Evolutionary conservation across 2,888 invertebrate genomes (phyloP), one percentile per base, ranked within the genome.

Genomic region (Acronicta psi): DNA sequence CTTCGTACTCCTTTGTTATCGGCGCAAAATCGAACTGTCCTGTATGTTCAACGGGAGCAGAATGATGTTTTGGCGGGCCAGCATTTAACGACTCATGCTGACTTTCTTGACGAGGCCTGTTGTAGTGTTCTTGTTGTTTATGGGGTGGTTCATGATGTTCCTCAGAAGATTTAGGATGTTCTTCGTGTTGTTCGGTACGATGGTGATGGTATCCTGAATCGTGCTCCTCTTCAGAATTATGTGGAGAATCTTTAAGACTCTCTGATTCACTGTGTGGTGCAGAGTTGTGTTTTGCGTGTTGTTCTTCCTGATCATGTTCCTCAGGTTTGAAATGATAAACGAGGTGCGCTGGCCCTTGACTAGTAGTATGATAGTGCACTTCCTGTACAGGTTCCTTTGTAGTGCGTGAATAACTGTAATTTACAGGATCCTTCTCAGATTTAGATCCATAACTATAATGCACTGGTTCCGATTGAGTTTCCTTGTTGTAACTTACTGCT

Each of bases 401-500:
- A 29, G 76, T 77, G 51, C 82, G 85, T 11, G 81, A 71, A 69
- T 81, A 89, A 56, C 85, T 87, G 51, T 93, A 93, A 47, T 76
- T 81, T 5, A 91, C 84, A 16, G 93, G 93, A n/a, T 90, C 84
- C 13, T 82, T 83, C 31, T 83, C 77, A 9, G 79, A 75, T 59
- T 90, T 83, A 44, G 86, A 84, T 64, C 88, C 86, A 69, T 93
- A 92, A 56, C 78, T 83, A 49, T 85, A 83, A 55, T 80, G 80
- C 6, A 89, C 85, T 10, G 92, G 92, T 55, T 91, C 87, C 1
- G 86, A 82, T 47, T 87, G 79, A 1, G 88, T 90, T 72, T 91
- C 83, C 70, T 90, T 93, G 46, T 92, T 90, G 59, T 92, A 93
- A 38, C 84, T 90, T 14, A 92, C 74, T 45, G 86, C 84, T 77